phyloP scores from a whole-genome alignment of 1,140 invertebrate species.

The Aethina tumida region DNA sequence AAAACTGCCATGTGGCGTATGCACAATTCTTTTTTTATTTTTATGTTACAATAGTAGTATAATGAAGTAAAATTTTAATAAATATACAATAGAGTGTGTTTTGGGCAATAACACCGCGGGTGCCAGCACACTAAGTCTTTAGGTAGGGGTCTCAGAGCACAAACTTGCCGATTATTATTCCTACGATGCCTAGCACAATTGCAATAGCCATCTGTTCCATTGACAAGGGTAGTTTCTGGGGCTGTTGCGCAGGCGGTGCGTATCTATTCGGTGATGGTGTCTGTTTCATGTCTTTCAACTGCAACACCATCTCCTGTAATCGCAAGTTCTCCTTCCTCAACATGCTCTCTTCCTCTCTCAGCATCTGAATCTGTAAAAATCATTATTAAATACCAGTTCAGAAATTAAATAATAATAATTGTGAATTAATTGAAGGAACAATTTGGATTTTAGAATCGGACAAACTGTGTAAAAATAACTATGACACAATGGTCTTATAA shows the following conservation, averaged over 20 bases:
- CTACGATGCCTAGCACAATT: conserved; percentile 24
- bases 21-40: conserved; percentile 18
- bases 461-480: background rate
- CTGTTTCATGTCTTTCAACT: conserved; percentile 38
- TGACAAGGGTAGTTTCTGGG: conserved; percentile 13
- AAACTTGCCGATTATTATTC: conserved; percentile 31
- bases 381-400: background rate
- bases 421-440: background rate
- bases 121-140: conserved; percentile 16
- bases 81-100: conserved; percentile 27
- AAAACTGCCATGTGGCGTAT: conserved; percentile 14
- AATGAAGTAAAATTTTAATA: conserved; percentile 25
- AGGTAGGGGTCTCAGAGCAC: conserved; percentile 27
- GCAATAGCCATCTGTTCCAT: conserved; percentile 20
- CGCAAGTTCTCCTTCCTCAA: conserved; percentile 71
- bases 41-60: conserved; percentile 25
- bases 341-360: conserved; percentile 64
- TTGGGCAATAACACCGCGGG: conserved; percentile 8
- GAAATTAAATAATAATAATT: background rate
- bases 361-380: conserved; percentile 34
- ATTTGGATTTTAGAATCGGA: background rate
- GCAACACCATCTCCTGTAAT: conserved; percentile 57
- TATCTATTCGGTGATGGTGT: conserved; percentile 22
- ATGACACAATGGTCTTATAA: background rate
- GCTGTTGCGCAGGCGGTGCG: conserved; percentile 22